Evolutionary conservation across 2,797 vertebrate genomes (phyloP), one percentile per base, ranked within the genome.

Genomic region (Oreonectes daqikongensis): DNA sequence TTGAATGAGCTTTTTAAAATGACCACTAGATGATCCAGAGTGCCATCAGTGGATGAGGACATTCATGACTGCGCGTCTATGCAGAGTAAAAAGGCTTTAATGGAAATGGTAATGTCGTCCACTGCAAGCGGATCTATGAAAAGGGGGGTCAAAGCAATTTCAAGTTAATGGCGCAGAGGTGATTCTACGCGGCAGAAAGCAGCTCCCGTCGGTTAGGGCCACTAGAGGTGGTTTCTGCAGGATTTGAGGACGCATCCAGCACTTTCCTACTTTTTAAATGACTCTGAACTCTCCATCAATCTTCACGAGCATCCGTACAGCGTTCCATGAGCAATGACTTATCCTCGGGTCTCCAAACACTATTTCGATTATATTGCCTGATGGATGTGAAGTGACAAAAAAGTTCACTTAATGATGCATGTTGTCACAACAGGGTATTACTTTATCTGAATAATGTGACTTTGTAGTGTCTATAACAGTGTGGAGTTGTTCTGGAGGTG

Each of bases 131-230:
- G 20, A 38, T 61, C 52, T 66, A 69, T 52, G 69, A 53, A 69
- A 35, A 63, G 72, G 75, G n/a, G 78, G 59, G 75, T 77, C 79
- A 72, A 84, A 82, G 69, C 79, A 71, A 76, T 83, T 65, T 71
- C 48, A n/a, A 73, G 75, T 64, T 70, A 72, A 79, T 66, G 57
- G 63, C 57, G 68, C 46, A 22, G 60, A 75, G 57, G 68, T 68
- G 72, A 44, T 78, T 79, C 67, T 22, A 18, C 35, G 61, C 35
- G 12, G 28, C 48, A n/a, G 52, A 61, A 79, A 60, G 10, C 52
- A 72, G 26, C 40, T 77, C 57, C 38, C 40, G 70, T 67, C 60
- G 5, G 55, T 55, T 55, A 73, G 28, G 5, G 44, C 28, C 78
- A 76, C 61, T 73, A 65, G 69, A 77, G 67, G 28, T 59, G 53